Evolutionary conservation across 2,113 vertebrate genomes (phyloP), one percentile per base, ranked within the genome.

Genomic region (Colaptes auratus): DNA sequence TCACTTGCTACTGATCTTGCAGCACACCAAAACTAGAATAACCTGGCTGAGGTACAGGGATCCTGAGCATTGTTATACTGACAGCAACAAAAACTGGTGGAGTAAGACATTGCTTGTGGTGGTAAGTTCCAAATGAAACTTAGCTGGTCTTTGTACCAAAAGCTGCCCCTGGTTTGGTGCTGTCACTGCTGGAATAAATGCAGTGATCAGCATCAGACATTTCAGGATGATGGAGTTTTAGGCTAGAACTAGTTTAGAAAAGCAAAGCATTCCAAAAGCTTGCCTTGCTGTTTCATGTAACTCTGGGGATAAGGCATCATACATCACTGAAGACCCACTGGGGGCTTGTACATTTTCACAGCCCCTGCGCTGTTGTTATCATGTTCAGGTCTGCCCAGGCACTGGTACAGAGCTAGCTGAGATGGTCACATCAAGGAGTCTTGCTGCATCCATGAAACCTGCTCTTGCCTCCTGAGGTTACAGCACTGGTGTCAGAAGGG

Each of bases 291-390:
- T 53, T 69, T 12, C 13, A 6, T 1, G 17, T 12, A 33, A 7
- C 31, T 44, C 14, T 48, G 14, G 7, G 39, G 52, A 35, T 52
- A 79, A 56, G 33, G 55, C 46, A 55, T 14, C 42, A 4, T 3
- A 14, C 0, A 4, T 23, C 61, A 13, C 3, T 2, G 2, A 78
- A 31, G 24, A 15, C 17, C 0, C 1, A 2, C 16, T 12, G 30
- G 17, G 33, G 23, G 6, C n/a, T 55, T 58, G 3, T n/a, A 20
- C 42, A 31, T 46, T 50, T 66, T 36, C 15, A 15, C 18, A 53
- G 33, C 11, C 11, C 27, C 48, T 24, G 35, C 15, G 4, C 28
- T 50, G 17, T 13, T 11, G 36, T 44, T 64, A 4, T 23, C 0
- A 9, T 35, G 60, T 72, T 73, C 42, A 59, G 77, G 77, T 33